Percentiles rank a stretch among this genome's conserved stretches.
These are phyloP conservation scores for Montipora cactus DNA, from an alignment of 64 coral and sea anemone species.

Conservation along the genomic window DNA sequence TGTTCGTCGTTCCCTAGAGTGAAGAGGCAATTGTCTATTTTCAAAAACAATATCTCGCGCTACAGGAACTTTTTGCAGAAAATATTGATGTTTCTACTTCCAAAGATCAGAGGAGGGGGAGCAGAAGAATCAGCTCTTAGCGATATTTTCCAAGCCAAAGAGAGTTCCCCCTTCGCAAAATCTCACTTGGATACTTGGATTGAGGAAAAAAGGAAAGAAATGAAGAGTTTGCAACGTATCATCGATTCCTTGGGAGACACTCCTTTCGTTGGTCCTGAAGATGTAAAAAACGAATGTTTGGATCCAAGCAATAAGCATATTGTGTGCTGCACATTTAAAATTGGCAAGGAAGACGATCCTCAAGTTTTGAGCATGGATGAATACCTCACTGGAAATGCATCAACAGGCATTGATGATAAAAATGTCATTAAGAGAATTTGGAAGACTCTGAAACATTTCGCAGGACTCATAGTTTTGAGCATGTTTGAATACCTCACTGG, in stretches of 20 bases:
- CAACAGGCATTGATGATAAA: conserved; percentile 1
- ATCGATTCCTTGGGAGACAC: conserved; percentile 6
- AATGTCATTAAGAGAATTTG: conserved; percentile 2
- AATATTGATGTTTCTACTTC: conserved; percentile 12
- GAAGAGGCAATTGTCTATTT: conserved; percentile 43
- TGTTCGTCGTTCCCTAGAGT: conserved; percentile 26
- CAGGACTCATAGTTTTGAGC: not conserved
- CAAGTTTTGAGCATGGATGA: conserved; percentile 23
- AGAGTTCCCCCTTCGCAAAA: conserved; percentile 48
- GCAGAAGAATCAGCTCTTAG: conserved; percentile 28
- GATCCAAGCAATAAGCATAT: conserved; percentile 18
- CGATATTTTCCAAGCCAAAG: conserved; percentile 39
- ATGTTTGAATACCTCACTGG: too few species aligned
- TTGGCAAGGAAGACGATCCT: conserved; percentile 21
- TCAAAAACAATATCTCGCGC: not conserved
- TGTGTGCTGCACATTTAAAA: conserved; percentile 55
- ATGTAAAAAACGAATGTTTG: conserved; percentile 44
- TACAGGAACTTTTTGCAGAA: conserved; percentile 30
- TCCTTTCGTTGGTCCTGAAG: conserved; percentile 49
- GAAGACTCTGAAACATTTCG: not conserved
- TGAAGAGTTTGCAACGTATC: conserved; percentile 38
- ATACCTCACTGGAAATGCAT: conserved; percentile 14
- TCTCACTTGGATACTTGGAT: conserved; percentile 29
- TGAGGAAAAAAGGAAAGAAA: conserved; percentile 18
- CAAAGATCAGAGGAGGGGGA: conserved; percentile 35